A percentile compares a stretch with the other conserved stretches of the same genome.
Evolutionary conservation across 2,113 vertebrate genomes (phyloP).

Genomic region (cat (Felis catus)): F.catus_Fca126_mat1.0 CM031412.1:62402501-62403000

Average conservation of each 20-base stretch:
- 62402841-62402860: background rate
- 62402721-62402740: background rate
- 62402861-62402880: background rate
- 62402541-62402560: background rate
- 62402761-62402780: background rate
- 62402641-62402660: background rate
- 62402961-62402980: background rate
- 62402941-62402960: background rate
- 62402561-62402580: background rate
- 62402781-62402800: background rate
- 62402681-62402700: background rate
- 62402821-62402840: background rate
- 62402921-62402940: background rate
- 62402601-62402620: background rate
- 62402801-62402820: background rate
- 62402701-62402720: background rate
- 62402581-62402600: background rate
- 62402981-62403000: background rate
- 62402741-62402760: background rate
- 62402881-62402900: background rate
- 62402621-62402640: background rate
- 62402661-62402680: background rate
- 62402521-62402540: background rate
- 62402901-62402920: background rate
- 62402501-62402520: background rate